Evolutionary conservation across 2,113 vertebrate genomes (phyloP).

Genomic region (Galeopterus variegatus): DNA sequence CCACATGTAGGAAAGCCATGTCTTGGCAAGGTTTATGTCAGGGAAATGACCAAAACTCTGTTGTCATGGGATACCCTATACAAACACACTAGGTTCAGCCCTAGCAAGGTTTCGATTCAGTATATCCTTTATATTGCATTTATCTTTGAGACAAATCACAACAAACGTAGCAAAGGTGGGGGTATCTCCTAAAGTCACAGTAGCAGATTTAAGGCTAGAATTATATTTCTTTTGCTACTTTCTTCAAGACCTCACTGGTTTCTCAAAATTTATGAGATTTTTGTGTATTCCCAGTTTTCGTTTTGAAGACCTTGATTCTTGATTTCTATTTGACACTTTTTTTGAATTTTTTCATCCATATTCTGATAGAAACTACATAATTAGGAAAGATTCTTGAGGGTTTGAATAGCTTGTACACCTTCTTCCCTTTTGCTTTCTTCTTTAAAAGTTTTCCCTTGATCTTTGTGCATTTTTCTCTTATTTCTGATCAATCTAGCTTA

Average conservation of each 20-base stretch:
- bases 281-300: neutral
- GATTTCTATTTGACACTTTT: neutral
- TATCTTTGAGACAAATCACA: slow-evolving; percentile 50
- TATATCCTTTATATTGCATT: neutral
- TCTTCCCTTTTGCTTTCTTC: neutral
- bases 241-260: neutral
- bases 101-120: slow-evolving; percentile 35
- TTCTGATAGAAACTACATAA: neutral
- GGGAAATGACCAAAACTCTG: slow-evolving; percentile 87
- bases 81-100: slow-evolving; percentile 84
- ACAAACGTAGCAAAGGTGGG: neutral
- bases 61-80: slow-evolving; percentile 85
- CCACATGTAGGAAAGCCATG: slow-evolving; percentile 78
- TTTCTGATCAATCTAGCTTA: neutral
- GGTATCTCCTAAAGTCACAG: neutral
- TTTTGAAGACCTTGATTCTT: slow-evolving; percentile 15
- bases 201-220: neutral
- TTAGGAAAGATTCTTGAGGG: neutral
- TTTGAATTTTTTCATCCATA: slow-evolving; percentile 4
- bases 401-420: neutral
- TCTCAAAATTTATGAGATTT: slow-evolving; percentile 44
- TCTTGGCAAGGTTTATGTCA: slow-evolving; percentile 75
- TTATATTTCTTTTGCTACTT: neutral
- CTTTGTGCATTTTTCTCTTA: neutral
- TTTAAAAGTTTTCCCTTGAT: neutral